Percentiles rank a stretch among this genome's conserved stretches.
Conservation (phyloP, 2,888 invertebrate species). For the Mesochorus sp. region DNA sequence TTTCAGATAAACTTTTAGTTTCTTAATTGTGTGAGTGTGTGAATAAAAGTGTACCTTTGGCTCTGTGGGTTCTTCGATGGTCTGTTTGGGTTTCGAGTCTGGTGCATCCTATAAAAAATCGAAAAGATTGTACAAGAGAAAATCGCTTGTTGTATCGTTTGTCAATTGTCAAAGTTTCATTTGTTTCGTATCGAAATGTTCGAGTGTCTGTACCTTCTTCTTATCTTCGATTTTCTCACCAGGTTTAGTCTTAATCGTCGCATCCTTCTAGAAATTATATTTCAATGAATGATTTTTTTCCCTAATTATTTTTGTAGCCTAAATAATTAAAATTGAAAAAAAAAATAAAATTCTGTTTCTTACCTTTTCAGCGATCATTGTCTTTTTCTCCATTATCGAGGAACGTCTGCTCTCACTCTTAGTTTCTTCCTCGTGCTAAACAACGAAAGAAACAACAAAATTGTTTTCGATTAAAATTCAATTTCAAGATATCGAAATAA, state of each 20-base stretch:
- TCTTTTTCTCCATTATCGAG: slow-evolving; percentile 80
- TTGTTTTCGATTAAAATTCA: slow-evolving; percentile 10
- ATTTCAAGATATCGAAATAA: not conserved
- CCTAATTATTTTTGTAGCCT: slow-evolving; percentile 52
- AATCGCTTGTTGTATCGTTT: too few species aligned
- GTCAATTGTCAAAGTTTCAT: too few species aligned
- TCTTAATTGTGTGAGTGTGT: slow-evolving; percentile 21
- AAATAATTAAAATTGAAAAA: not conserved
- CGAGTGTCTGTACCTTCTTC: slow-evolving; percentile 70
- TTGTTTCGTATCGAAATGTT: slow-evolving; percentile 14
- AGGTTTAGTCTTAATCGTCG: slow-evolving; percentile 64
- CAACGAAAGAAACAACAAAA: slow-evolving; percentile 7
- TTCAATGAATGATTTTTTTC: slow-evolving; percentile 31
- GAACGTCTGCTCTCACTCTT: slow-evolving; percentile 83
- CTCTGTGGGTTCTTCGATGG: slow-evolving; percentile 63
- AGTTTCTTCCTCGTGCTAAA: slow-evolving; percentile 81
- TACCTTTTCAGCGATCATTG: slow-evolving; percentile 74
- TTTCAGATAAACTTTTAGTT: not conserved
- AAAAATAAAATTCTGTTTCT: slow-evolving; percentile 38
- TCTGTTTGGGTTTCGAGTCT: slow-evolving; percentile 60
- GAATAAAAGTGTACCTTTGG: slow-evolving; percentile 66
- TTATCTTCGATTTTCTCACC: slow-evolving; percentile 65
- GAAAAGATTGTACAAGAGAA: too few species aligned
- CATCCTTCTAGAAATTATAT: slow-evolving; percentile 70
- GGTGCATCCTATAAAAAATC: slow-evolving; percentile 64